Conservation (phyloP, 2,888 invertebrate species). For the Cephus runcator region DNA sequence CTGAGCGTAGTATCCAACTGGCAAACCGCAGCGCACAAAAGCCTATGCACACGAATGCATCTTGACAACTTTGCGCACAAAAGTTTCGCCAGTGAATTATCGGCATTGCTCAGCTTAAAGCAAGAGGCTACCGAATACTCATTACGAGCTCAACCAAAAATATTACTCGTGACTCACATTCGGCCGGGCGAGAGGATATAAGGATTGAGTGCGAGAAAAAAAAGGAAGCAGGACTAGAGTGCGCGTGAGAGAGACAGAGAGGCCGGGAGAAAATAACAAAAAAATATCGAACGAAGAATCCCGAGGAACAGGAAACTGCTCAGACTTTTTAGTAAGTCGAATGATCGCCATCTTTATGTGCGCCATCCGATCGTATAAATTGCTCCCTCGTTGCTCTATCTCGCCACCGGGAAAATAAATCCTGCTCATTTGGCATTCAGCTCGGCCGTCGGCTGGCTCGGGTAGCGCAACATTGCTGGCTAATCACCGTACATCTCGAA, state of each 20-base stretch:
- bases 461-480: conserved; percentile 32
- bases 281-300: background rate
- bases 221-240: background rate
- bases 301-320: background rate
- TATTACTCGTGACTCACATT: conserved; percentile 1
- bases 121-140: conserved; percentile 6
- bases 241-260: background rate
- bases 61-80: conserved; percentile 7
- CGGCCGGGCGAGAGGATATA: background rate
- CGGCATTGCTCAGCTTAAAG: conserved; percentile 1
- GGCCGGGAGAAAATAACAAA: background rate
- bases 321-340: background rate
- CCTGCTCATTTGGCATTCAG: conserved; percentile 33
- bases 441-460: conserved; percentile 20
- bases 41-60: background rate
- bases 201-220: background rate
- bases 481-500: conserved; percentile 38
- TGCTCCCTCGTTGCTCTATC: background rate
- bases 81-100: conserved; percentile 16
- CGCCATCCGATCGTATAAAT: background rate
- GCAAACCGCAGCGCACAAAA: background rate
- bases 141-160: background rate
- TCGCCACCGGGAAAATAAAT: background rate
- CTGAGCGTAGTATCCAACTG: background rate
- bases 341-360: background rate